Base-by-base conservation (phyloP, 2,113 vertebrate genomes). In the Perognathus longimembris region DNA sequence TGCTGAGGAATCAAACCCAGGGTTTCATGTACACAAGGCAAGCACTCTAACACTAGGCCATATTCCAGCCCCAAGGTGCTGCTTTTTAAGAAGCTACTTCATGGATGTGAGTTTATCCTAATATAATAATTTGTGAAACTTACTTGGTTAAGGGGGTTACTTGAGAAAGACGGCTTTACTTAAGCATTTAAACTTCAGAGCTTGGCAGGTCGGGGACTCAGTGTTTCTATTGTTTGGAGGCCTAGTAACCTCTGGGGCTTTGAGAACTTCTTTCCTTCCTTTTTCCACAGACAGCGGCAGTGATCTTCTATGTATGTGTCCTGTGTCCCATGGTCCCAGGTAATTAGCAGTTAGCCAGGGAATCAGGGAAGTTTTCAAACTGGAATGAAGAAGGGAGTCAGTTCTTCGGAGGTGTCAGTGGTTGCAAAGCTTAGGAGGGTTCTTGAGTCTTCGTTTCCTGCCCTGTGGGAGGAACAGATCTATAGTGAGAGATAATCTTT, bases 81-180 rank as follows among this genome's bases (percentile, higher is more conserved):
- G 20, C 74, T 89, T 38, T 70, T 94, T 45, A 80, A 91, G 21
- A 54, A 12, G 1, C 61, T 18, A 69, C 17, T 50, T 0, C 5
- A 36, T 89, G 38, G 38, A 69, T 66, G 2, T 57, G 28, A 79
- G 26, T 82, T 30, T 22, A 63, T 21, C 18, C 11, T 54, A 45
- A 22, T 66, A 20, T 85, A 84, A 61, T 71, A 50, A 34, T 86
- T 76, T 80, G 7, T 84, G 67, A 38, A 79, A n/a, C 50, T 90
- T 79, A 11, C 15, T 90, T 83, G 66, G 22, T 38, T 57, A 76
- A 89, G 21, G 14, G 6, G 54, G 50, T 54, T 59, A 73, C 26
- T 50, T 45, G 71, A 21, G 82, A 90, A 38, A 80, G 77, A 61
- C 42, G 7, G 36, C 84, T 87, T 94, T 79, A 81, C 32, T 82